Base-by-base conservation (phyloP, 2,888 invertebrate genomes). In the Lochmaea capreae region DNA sequence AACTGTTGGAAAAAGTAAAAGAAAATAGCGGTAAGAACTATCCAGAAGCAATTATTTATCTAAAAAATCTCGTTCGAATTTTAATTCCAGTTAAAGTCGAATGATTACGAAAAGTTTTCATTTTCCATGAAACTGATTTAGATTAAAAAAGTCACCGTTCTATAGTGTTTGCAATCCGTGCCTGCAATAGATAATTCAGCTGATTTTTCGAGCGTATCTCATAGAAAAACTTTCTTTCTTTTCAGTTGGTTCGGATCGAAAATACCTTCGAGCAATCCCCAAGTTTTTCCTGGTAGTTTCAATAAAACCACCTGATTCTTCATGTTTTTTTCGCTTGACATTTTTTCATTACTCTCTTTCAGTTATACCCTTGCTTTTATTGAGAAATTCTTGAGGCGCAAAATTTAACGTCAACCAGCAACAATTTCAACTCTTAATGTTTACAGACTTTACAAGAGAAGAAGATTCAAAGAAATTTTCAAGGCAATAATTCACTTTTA, bases 281-380 rank as follows among this genome's bases (percentile, higher is more conserved):
- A 62, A 76, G 74, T 76, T 76, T 79, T 77, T 73, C 75, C 71
- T 75, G 73, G 77, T 76, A 79, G 79, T 80, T 80, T 78, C 80
- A 79, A 80, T 81, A 80, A 78, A 79, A 80, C 80, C 83, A 82
- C 82, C 82, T 82, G 82, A 81, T 81, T 82, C 81, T 75, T 72
- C 80, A 79, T 82, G 81, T 82, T 82, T 77, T 78, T 77, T 77
- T 82, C 81, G 78, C 78, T 77, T 81, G 81, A 83, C 82, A 83
- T 80, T 85, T 84, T 84, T 84, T 84, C 84, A 85, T 85, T 85
- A 84, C 79, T 80, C 79, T 77, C 81, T 79, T 80, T 75, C 65
- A 78, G 76, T 78, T 77, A 79, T 77, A 78, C 75, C 77, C 33
- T 5, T 76, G 74, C 78, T 71, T 82, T 81, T 84, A 83, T 83